Percentiles rank a stretch among this genome's conserved stretches.
phyloP scores from a whole-genome alignment of 2,888 invertebrate genomes.

The Halocaridina rubra region DNA sequence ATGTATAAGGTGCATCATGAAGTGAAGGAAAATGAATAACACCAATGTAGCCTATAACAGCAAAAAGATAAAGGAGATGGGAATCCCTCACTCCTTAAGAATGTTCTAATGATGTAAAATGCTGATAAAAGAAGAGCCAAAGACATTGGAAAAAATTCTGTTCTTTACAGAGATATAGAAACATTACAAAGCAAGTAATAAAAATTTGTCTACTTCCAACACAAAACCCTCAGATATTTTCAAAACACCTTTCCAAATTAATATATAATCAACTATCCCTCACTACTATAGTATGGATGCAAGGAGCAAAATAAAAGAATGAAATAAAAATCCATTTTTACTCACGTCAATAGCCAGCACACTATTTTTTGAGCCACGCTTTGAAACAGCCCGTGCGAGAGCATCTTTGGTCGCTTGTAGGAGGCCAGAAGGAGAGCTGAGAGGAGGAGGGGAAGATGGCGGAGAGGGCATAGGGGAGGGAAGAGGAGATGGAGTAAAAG shows the following conservation, averaged over 20 bases:
- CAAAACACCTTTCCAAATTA: too few species aligned
- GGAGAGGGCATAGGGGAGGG: conserved; percentile 54
- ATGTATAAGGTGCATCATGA: too few species aligned
- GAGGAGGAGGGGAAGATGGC: conserved; percentile 51
- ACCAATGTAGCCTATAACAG: too few species aligned
- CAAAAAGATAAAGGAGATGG: too few species aligned
- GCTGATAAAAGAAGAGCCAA: not conserved
- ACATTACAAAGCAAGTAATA: too few species aligned
- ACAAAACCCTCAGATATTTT: too few species aligned
- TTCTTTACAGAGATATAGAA: too few species aligned
- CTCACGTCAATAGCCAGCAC: conserved; percentile 65
- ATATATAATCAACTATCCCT: too few species aligned
- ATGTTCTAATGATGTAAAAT: not conserved
- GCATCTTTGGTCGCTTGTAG: conserved; percentile 66
- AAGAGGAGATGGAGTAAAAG: conserved; percentile 39
- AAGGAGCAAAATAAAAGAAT: not conserved
- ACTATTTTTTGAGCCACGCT: conserved; percentile 65
- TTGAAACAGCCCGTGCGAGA: conserved; percentile 66
- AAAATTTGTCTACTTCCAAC: too few species aligned
- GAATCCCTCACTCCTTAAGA: too few species aligned
- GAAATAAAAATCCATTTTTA: not conserved
- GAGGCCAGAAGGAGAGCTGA: conserved; percentile 53
- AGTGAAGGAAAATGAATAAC: too few species aligned
- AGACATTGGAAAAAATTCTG: too few species aligned
- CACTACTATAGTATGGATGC: not conserved